A percentile compares a stretch with the other conserved stretches of the same genome.
These are phyloP conservation scores for Megalurothrips usitatus DNA, from an alignment of 2,888 invertebrate species.

Conservation along the genomic window DNA sequence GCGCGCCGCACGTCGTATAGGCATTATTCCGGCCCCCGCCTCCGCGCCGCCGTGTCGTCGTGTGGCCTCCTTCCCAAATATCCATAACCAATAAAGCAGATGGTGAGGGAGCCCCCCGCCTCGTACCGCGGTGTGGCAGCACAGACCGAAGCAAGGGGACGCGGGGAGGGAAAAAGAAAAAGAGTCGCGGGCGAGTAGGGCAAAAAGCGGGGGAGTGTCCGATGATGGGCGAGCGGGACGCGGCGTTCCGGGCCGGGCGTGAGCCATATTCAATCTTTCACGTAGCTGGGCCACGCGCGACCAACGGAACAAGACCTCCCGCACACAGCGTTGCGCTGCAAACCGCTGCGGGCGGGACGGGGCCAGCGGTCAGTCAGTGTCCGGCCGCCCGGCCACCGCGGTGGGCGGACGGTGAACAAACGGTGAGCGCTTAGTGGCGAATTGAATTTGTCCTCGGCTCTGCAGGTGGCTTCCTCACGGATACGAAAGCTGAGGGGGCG, in stretches of 20 bases:
- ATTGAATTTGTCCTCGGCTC: too few relatives aligned
- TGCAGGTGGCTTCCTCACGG: too few relatives aligned
- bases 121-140: neutral
- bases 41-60: neutral
- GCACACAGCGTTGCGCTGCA: neutral
- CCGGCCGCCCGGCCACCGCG: too few relatives aligned
- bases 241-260: neutral
- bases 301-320: neutral
- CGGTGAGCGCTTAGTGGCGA: too few relatives aligned
- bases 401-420: too few relatives aligned
- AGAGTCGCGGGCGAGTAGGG: neutral
- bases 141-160: neutral
- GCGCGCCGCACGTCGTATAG: neutral
- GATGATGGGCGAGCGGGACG: neutral
- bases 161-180: neutral
- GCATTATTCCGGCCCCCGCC: too few relatives aligned
- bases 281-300: neutral
- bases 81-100: neutral
- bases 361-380: too few relatives aligned
- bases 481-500: too few relatives aligned
- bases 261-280: neutral
- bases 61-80: conserved; percentile 7
- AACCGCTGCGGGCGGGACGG: too few relatives aligned
- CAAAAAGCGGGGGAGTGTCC: neutral
- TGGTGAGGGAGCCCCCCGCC: neutral